phyloP scores from a whole-genome alignment of 2,113 vertebrate genomes.

The Phodopus roborovskii region DNA sequence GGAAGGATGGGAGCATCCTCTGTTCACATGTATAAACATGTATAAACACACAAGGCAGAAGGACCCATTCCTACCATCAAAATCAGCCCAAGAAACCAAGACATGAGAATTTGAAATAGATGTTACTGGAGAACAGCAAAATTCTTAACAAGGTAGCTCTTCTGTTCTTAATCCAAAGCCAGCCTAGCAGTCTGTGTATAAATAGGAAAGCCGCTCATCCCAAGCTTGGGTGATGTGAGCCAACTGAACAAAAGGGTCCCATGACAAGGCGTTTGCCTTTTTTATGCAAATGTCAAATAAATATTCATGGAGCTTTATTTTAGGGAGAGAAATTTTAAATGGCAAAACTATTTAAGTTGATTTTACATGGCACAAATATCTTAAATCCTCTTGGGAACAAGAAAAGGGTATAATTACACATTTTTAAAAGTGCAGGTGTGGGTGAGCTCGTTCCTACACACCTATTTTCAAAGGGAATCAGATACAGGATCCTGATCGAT shows the following conservation, averaged over 20 bases:
- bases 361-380: constrained; percentile 70
- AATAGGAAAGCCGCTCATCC: constrained; percentile 57
- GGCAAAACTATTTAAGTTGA: constrained; percentile 76
- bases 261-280: constrained; percentile 75
- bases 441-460: neutral
- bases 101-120: neutral
- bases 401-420: constrained; percentile 56
- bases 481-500: neutral
- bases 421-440: constrained; percentile 46
- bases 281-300: constrained; percentile 75
- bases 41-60: neutral
- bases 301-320: constrained; percentile 80
- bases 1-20: neutral
- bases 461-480: constrained; percentile 26
- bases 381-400: constrained; percentile 61
- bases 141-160: constrained; percentile 23
- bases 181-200: constrained; percentile 45
- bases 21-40: neutral
- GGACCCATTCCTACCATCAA: neutral
- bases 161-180: constrained; percentile 61
- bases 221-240: constrained; percentile 70
- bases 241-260: constrained; percentile 58
- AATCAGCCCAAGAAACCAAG: neutral
- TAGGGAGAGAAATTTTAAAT: constrained; percentile 73
- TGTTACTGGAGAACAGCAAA: constrained; percentile 12